A percentile compares a stretch with the other conserved stretches of the same genome.
These are phyloP conservation scores for Pipra filicauda DNA, from an alignment of 2,113 vertebrate genomes.

Conservation along the genomic window DNA sequence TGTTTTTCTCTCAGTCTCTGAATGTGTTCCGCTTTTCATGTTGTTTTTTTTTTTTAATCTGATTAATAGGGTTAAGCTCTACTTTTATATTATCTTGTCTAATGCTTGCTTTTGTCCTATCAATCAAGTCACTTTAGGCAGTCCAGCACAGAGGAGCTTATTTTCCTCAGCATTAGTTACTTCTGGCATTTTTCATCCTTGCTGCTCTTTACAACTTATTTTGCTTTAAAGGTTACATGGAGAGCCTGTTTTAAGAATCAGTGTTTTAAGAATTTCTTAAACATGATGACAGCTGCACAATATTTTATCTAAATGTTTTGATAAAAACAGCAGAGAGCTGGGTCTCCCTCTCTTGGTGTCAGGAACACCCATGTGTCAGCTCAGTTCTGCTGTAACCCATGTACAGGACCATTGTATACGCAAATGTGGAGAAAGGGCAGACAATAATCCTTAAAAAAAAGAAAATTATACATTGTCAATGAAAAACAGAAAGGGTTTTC, in stretches of 20 bases:
- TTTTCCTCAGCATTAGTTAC: conserved; percentile 18
- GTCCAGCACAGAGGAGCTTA: not conserved
- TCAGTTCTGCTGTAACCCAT: not conserved
- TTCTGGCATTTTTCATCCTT: conserved; percentile 22
- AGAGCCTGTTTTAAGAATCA: not conserved
- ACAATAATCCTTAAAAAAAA: not conserved
- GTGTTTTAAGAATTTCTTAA: not conserved
- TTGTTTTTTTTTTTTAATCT: not conserved
- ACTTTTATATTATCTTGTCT: conserved; percentile 39
- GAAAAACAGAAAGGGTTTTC: not conserved
- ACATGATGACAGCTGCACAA: not conserved
- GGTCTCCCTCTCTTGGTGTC: not conserved
- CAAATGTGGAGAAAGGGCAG: not conserved
- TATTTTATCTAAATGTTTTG: not conserved
- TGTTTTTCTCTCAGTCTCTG: not conserved
- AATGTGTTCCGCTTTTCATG: not conserved
- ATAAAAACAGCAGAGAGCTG: not conserved
- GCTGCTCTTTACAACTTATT: not conserved
- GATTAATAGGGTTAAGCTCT: conserved; percentile 34
- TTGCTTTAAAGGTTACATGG: not conserved
- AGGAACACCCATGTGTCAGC: not conserved
- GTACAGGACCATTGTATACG: fast-evolving
- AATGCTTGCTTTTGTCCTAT: not conserved
- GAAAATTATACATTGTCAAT: not conserved
- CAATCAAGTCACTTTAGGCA: conserved; percentile 15